phyloP scores from a whole-genome alignment of 2,113 vertebrate species.

The Ciconia stormi region DNA sequence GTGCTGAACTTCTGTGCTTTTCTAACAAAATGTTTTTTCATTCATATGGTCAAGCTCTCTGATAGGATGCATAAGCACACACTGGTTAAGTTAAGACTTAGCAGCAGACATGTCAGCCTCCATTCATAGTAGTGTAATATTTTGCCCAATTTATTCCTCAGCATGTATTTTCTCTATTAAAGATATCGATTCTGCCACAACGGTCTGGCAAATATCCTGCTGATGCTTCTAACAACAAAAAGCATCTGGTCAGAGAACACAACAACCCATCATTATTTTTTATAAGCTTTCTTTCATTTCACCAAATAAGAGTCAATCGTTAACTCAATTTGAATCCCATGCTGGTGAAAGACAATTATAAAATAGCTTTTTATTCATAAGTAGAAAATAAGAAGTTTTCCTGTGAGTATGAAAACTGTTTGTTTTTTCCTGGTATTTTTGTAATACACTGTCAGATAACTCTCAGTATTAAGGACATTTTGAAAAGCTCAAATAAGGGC shows the following conservation, averaged over 20 bases:
- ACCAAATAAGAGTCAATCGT: neutral
- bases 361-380: neutral
- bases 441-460: neutral
- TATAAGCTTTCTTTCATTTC: neutral
- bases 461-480: neutral
- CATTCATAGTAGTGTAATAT: neutral
- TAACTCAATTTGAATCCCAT: neutral
- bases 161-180: neutral
- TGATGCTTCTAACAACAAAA: neutral
- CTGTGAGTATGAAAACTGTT: neutral
- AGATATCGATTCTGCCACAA: neutral
- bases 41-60: neutral
- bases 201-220: neutral
- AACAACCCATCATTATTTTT: neutral
- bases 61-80: neutral
- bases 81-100: neutral
- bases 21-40: neutral
- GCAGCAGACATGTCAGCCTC: neutral
- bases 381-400: neutral
- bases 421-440: neutral
- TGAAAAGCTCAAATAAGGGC: neutral
- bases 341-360: neutral
- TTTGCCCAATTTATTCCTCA: neutral
- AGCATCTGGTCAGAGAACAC: neutral
- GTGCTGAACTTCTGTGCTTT: neutral